phyloP scores from a whole-genome alignment of 2,113 vertebrate species.

The Clarias macrocephalus region DNA sequence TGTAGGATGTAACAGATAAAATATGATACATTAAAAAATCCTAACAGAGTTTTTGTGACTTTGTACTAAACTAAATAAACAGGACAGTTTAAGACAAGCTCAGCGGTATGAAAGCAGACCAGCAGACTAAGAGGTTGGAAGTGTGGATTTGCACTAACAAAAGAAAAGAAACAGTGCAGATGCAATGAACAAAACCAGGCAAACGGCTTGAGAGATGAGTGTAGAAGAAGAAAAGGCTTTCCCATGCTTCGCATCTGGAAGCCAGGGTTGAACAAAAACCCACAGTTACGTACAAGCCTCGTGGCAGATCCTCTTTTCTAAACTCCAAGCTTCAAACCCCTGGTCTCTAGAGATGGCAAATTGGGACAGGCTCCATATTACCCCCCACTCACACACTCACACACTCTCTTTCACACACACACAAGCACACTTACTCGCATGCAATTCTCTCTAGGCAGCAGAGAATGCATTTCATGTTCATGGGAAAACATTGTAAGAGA shows the following conservation, averaged over 20 bases:
- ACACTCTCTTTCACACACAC: conserved; percentile 1
- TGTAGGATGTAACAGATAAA: not conserved
- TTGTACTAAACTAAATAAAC: not conserved
- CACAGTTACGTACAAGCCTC: conserved; percentile 21
- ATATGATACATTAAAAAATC: not conserved
- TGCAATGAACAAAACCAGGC: conserved; percentile 2
- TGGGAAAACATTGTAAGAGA: conserved; percentile 47
- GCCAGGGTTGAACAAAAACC: not conserved
- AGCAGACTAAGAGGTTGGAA: not conserved
- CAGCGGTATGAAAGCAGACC: not conserved
- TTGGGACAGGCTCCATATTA: conserved; percentile 23
- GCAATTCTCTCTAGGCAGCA: conserved; percentile 23
- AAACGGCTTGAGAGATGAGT: not conserved
- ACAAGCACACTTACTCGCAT: conserved; percentile 41
- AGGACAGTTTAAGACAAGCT: not conserved
- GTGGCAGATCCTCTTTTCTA: conserved; percentile 12
- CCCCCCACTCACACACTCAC: not conserved
- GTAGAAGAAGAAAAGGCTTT: conserved; percentile 20
- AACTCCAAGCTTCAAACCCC: conserved; percentile 24
- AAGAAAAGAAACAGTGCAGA: not conserved
- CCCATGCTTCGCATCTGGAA: conserved; percentile 39
- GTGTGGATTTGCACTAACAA: conserved; percentile 1
- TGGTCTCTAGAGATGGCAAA: conserved; percentile 37
- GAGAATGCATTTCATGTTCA: conserved; percentile 44
- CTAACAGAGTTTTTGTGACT: not conserved